Base-by-base conservation (phyloP, 2,888 invertebrate species). In the Lithophane ornitopus region DNA sequence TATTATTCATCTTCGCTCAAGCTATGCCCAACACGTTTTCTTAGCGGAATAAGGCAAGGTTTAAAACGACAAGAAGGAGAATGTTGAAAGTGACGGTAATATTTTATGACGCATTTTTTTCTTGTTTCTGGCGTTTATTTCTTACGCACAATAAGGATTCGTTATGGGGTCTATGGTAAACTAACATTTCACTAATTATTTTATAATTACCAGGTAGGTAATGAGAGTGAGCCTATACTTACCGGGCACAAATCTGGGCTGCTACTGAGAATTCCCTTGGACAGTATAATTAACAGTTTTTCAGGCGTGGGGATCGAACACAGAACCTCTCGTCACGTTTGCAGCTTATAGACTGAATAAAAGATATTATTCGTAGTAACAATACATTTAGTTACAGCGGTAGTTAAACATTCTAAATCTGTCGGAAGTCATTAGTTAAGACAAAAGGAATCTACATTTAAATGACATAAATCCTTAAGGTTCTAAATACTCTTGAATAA, bases 41-140 rank as follows among this genome's bases (percentile, higher is more conserved):
- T 62, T 75, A 63, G 44, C n/a, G 58, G 71, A 63, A 74, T 72
- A 39, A 59, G 46, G 54, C 39, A 44, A 44, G 26, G 59, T 61
- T 66, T 2, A n/a, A 22, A 67, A 28, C 2, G 46, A 65, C 12
- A 16, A 26, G 56, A 22, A 65, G 16, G 52, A 14, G 44, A 39
- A 62, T 14, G 12, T 54, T 22, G 12, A 54, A 62, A 8, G 2
- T 14, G 56, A 11, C 14, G 22, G 26, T 34, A 63, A 69, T 54
- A 59, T 58, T 58, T 59, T 22, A 65, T 52, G n/a, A 11, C 2
- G 3, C 2, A 41, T 34, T 16, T 49, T 52, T 41, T 28, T 54
- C 3, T 11, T 6, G 9, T 44, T 58, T 22, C 2, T 39, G n/a
- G 3, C 19, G 4, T 34, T 19, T 63, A 3, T 58, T 26, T 22